These are phyloP conservation scores for Neodiprion lecontei DNA, from an alignment of 1,140 invertebrate species.

Conservation along the genomic window DNA sequence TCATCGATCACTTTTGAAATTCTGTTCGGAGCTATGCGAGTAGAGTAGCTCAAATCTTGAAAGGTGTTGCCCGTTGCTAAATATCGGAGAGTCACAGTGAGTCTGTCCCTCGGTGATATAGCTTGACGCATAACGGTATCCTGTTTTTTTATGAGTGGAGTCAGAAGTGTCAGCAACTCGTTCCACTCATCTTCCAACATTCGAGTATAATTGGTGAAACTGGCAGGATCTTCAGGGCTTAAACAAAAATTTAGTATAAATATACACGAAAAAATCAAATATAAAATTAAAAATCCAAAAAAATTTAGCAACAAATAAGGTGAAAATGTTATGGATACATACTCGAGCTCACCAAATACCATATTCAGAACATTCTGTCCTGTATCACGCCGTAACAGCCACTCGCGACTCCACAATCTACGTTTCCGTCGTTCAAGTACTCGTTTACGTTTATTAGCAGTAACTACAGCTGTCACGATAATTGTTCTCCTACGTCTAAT, in stretches of 20 bases:
- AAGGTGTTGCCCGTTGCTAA: no score
- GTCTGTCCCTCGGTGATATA: no score
- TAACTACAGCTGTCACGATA: constrained; percentile 7
- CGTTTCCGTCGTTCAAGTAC: constrained; percentile 11
- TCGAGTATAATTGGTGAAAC: constrained; percentile 15
- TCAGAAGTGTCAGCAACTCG: background rate
- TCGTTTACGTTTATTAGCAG: constrained; percentile 8
- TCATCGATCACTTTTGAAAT: no score
- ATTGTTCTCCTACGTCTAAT: constrained; percentile 16
- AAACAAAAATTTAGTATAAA: constrained; percentile 6
- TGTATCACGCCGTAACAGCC: constrained; percentile 15
- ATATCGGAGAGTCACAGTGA: no score
- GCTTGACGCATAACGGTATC: no score
- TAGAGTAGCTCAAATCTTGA: no score
- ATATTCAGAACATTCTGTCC: constrained; percentile 17
- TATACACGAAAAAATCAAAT: constrained; percentile 5
- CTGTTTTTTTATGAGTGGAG: no score
- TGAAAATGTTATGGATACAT: background rate
- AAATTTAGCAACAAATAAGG: background rate
- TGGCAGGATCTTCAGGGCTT: constrained; percentile 21
- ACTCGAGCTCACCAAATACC: constrained; percentile 14
- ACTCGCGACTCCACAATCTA: constrained; percentile 19
- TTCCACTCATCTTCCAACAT: constrained; percentile 18
- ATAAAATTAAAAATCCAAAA: constrained; percentile 6
- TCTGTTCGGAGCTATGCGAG: no score